A percentile compares a stretch with the other conserved stretches of the same genome.
These are phyloP conservation scores for Drosophila eohydei DNA, from an alignment of 2,888 invertebrate genomes.

Conservation along the genomic window DNA sequence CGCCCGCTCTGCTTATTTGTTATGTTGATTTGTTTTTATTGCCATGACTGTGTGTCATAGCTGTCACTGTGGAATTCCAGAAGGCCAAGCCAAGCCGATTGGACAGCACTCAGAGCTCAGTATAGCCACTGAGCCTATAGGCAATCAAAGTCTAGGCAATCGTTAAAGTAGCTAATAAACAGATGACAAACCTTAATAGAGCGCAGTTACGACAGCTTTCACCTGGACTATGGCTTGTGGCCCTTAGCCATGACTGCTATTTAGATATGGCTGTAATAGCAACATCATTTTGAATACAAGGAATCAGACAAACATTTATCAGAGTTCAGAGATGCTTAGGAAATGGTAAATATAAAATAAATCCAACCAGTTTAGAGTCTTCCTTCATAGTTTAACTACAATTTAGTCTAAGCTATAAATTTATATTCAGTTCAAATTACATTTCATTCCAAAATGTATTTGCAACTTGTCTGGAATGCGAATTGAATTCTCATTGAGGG, in stretches of 20 bases:
- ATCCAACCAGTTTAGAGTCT: too few relatives aligned
- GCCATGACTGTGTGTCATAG: conserved; percentile 30
- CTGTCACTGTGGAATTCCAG: conserved; percentile 66
- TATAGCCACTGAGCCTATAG: neutral
- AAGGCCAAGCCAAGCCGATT: conserved; percentile 55
- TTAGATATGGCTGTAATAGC: too few relatives aligned
- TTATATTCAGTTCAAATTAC: neutral
- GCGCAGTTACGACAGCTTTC: neutral
- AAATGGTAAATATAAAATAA: too few relatives aligned
- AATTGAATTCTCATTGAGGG: neutral
- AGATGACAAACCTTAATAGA: neutral
- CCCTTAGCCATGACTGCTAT: neutral
- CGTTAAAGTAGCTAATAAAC: neutral
- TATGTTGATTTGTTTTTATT: conserved; percentile 37
- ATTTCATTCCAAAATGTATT: neutral
- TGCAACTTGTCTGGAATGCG: neutral
- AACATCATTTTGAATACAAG: neutral
- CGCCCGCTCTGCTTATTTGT: neutral
- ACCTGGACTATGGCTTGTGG: neutral
- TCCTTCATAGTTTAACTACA: too few relatives aligned
- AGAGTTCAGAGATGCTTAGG: too few relatives aligned
- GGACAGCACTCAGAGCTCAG: neutral
- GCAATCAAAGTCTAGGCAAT: neutral
- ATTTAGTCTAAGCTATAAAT: neutral
- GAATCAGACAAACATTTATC: too few relatives aligned